Conservation (phyloP, 1,140 invertebrate species). For the Drosophila setifemur region DNA sequence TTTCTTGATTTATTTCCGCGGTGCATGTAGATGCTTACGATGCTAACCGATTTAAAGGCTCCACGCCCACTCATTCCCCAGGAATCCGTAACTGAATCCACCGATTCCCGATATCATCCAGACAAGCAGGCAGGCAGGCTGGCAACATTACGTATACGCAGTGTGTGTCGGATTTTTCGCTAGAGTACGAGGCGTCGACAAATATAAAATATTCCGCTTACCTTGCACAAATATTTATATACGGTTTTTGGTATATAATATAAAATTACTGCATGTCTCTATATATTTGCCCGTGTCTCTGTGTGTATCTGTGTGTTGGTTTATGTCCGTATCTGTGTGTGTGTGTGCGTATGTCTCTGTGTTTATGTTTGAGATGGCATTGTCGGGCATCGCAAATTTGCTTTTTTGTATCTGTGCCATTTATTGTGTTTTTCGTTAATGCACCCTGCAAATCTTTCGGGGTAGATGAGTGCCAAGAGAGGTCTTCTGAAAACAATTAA, state of each 20-base stretch:
- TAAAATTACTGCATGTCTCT: conserved; percentile 67
- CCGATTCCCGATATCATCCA: neutral
- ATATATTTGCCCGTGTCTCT: neutral
- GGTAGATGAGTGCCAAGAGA: neutral
- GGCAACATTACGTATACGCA: conserved; percentile 44
- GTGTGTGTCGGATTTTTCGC: conserved; percentile 12
- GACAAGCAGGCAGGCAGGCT: conserved; percentile 20
- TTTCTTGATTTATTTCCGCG: conserved; percentile 81
- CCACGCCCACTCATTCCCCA: neutral
- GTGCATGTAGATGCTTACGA: conserved; percentile 79
- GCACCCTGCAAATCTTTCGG: conserved; percentile 10
- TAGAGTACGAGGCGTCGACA: conserved; percentile 29
- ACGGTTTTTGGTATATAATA: conserved; percentile 57
- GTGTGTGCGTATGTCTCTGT: conserved; percentile 13
- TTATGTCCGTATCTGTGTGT: conserved; percentile 10
- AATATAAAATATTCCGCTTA: conserved; percentile 78
- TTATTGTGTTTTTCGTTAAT: conserved; percentile 45
- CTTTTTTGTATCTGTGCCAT: conserved; percentile 42
- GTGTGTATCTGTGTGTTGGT: conserved; percentile 12
- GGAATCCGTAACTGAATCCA: conserved; percentile 1
- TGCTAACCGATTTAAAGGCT: conserved; percentile 65
- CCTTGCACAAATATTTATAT: conserved; percentile 78
- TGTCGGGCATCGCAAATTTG: conserved; percentile 56
- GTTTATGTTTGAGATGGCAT: conserved; percentile 49
- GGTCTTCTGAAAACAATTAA: no score